Evolutionary conservation across 2,113 vertebrate species (phyloP), one percentile per base, ranked within the genome.

Genomic region (Holacanthus passer): DNA sequence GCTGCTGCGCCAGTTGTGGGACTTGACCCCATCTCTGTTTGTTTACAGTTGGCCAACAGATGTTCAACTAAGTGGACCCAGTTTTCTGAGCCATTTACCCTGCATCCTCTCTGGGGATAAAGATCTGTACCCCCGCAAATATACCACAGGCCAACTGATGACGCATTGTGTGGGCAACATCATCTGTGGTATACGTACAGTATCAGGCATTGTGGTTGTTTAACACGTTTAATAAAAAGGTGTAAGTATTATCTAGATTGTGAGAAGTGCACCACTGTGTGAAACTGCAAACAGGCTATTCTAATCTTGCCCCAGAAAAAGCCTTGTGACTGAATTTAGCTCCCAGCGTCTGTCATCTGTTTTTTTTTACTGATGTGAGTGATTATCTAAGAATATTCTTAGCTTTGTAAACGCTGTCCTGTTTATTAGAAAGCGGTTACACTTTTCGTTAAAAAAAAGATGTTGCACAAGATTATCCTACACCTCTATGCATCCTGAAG

Each of bases 31-130:
- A 19, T 87, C 77, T 85, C 43, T 83, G 77, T 86, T 87, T 91
- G 80, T 92, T 91, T 91, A 91, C 88, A 89, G 77, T 88, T 75
- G 88, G 69, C 73, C 65, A 32, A 55, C 86, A 91, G 87, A 92
- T 91, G 92, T 88, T 88, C 56, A 68, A 62, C 77, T 41, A 43
- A 81, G 50, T 59, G 75, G 66, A 71, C 72, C 52, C 71, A 84
- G 76, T 90, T 89, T 91, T 90, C 76, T 81, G 75, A 85, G 87
- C 84, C 84, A 85, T 87, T 89, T 87, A 84, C 79, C 81, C 87
- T 53, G 73, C 72, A 72, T 86, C 78, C 68, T 92, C 90, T 81
- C 89, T 48, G 66, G 84, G 81, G 87, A 91, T 73, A 22, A 65
- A 77, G 84, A 75, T 84, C 58, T 58, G 71, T 79, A 70, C 62